Percentiles rank a stretch among this genome's conserved stretches.
Evolutionary conservation across 2,888 invertebrate species (phyloP).

Genomic region (Liodrosophila aerea): DNA sequence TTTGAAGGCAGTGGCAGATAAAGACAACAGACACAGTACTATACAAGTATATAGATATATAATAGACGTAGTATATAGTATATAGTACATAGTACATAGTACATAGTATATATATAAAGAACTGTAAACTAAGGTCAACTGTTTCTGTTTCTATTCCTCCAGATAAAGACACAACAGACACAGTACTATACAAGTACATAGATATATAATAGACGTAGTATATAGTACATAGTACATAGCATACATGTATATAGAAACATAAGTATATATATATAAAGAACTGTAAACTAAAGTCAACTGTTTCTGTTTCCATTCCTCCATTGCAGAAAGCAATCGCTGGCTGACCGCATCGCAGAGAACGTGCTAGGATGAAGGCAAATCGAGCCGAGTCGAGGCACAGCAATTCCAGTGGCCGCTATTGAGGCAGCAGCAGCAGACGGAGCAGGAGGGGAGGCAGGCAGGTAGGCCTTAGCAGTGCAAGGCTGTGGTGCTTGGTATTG

Average conservation of each 20-base stretch:
- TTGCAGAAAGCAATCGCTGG: slow-evolving; percentile 85
- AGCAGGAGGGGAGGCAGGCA: slow-evolving; percentile 1
- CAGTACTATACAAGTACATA: too few relatives aligned
- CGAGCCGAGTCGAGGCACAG: slow-evolving; percentile 85
- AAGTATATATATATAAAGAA: too few relatives aligned
- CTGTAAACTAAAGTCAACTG: too few relatives aligned
- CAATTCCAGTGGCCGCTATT: slow-evolving; percentile 83
- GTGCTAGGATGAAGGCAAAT: slow-evolving; percentile 85
- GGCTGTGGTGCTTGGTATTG: slow-evolving; percentile 54
- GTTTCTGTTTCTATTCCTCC: slow-evolving; percentile 27
- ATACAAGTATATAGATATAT: too few relatives aligned
- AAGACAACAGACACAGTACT: background rate
- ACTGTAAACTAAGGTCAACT: too few relatives aligned
- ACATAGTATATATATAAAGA: too few relatives aligned
- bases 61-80: too few relatives aligned
- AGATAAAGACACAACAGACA: slow-evolving; percentile 4
- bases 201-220: too few relatives aligned
- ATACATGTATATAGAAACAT: too few relatives aligned
- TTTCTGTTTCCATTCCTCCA: slow-evolving; percentile 30
- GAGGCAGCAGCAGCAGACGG: slow-evolving; percentile 8
- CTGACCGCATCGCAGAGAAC: slow-evolving; percentile 36
- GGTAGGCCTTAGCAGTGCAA: slow-evolving; percentile 34
- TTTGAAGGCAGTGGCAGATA: slow-evolving; percentile 26
- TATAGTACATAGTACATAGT: too few relatives aligned
- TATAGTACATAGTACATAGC: too few relatives aligned